Evolutionary conservation across 2,888 invertebrate genomes (phyloP).

Genomic region (Coenonympha arcania): DNA sequence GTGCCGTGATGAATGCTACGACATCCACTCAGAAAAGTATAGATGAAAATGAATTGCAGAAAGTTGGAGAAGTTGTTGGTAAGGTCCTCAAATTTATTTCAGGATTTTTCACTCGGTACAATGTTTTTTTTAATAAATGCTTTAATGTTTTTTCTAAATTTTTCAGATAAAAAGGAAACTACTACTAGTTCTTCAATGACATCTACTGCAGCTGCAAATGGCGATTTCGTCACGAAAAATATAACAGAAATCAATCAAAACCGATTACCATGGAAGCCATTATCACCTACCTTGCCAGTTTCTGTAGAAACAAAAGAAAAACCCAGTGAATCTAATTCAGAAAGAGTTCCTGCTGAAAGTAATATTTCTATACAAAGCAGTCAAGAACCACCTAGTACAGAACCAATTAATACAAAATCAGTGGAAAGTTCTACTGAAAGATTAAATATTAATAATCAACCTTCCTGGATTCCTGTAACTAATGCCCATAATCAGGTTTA

Average conservation of each 20-base stretch:
- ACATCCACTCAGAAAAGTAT: constrained; percentile 42
- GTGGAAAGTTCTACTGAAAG: neutral
- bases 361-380: constrained; percentile 51
- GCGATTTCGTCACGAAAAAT: constrained; percentile 50
- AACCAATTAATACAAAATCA: constrained; percentile 24
- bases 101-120: neutral
- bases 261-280: constrained; percentile 47
- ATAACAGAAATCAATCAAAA: constrained; percentile 50
- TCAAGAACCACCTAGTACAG: constrained; percentile 38
- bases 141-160: neutral
- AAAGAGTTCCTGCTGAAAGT: constrained; percentile 53
- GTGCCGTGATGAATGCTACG: constrained; percentile 39
- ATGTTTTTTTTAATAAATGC: neutral
- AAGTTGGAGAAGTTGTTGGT: constrained; percentile 60
- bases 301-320: constrained; percentile 31
- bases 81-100: too few relatives aligned
- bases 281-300: constrained; percentile 33
- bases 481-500: constrained; percentile 37
- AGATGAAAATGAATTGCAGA: constrained; percentile 65
- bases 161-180: constrained; percentile 56
- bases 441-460: constrained; percentile 35
- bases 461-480: constrained; percentile 47
- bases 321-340: constrained; percentile 45
- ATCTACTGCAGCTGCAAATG: constrained; percentile 40
- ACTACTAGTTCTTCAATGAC: constrained; percentile 37